Conservation (phyloP, 2,888 invertebrate genomes). For the Cyaniris semiargus region DNA sequence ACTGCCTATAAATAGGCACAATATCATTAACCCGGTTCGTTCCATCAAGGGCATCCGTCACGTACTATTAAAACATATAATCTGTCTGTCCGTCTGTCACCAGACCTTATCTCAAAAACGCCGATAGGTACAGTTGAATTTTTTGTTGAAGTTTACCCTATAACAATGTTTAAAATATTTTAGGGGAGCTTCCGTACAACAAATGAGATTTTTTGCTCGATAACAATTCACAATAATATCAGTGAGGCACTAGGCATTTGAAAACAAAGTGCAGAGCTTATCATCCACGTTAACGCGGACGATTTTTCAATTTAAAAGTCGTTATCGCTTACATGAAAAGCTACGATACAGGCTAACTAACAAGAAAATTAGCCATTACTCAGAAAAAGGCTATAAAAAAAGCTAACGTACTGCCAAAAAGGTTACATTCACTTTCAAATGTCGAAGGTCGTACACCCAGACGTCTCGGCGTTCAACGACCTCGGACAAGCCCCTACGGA, state of each 20-base stretch:
- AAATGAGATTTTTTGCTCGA: no score
- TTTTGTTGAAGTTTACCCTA: no score
- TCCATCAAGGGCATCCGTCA: not conserved
- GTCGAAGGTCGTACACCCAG: conserved; percentile 43
- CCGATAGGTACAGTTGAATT: no score
- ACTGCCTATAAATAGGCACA: not conserved
- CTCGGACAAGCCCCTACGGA: conserved; percentile 38
- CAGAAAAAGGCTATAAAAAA: not conserved
- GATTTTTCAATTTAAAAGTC: no score
- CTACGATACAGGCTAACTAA: not conserved
- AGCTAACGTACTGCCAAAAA: not conserved
- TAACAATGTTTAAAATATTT: no score
- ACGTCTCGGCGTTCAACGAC: conserved; percentile 43
- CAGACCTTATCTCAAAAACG: no score
- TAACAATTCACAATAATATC: no score
- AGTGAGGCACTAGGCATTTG: no score
- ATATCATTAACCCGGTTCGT: not conserved
- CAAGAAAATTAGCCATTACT: not conserved
- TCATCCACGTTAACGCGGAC: no score
- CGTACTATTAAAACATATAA: not conserved
- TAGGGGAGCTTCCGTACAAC: no score
- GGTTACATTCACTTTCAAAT: conserved; percentile 32
- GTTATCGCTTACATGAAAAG: not conserved
- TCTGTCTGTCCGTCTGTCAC: not conserved
- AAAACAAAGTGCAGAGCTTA: no score